Evolutionary conservation across 1,140 invertebrate species (phyloP), one percentile per base, ranked within the genome.

Genomic region (Mamestra configurata): DNA sequence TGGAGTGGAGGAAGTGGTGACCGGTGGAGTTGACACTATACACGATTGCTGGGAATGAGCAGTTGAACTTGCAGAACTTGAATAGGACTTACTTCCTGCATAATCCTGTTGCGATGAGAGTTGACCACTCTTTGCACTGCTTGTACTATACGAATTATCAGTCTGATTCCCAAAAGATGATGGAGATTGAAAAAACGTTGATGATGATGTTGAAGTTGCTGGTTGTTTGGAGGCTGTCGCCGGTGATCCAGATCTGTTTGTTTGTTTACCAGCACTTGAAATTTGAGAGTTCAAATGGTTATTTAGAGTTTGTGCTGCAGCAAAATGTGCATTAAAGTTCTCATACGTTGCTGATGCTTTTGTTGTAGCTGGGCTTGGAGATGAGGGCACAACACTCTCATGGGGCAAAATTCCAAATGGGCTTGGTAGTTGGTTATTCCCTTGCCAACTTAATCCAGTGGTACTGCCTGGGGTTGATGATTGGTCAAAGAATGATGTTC

Each of bases 351-450:
- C 90, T 73, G 94, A 95, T 79, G 96, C 95, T 81, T 96, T 95
- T 27, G 95, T 92, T 31, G 95, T 95, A 49, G 96, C 96, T 81
- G 96, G 95, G 81, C 96, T 96, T 37, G 96, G 96, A 40, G 96
- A 96, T 35, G 96, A 96, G 1, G 97, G 95, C 79, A 97, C 96
- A 80, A 97, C 96, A 93, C 96, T 97, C 93, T 97, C 97, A 89
- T 97, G 97, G 13, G 97, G 97, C 84, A 97, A 92, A 84, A 97
- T 97, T 53, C 97, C 97, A 92, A 97, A 97, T 0, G 97, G 97
- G 86, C 97, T 97, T 24, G 96, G 96, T 35, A 97, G 87, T 85
- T 97, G 96, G 53, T 95, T 94, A 88, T 96, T 97, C 80, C 96
- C 96, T 86, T 97, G 96, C 96, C 97, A 97, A 59, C 95, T 95